phyloP scores from a whole-genome alignment of 1,140 invertebrate genomes.

The Bombus affinis region DNA sequence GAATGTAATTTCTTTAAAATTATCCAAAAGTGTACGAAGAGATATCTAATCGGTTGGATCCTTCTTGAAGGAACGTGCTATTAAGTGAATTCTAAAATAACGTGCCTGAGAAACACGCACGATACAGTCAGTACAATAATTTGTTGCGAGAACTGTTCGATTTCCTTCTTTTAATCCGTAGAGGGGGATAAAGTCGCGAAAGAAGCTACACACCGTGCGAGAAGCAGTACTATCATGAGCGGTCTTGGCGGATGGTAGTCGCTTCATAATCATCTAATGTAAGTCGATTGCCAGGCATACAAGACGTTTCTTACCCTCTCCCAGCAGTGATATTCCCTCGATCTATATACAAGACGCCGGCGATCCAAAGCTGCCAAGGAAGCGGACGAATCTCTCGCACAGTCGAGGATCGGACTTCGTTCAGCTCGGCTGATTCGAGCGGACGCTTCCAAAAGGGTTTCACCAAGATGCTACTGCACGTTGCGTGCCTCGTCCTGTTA shows the following conservation, averaged over 20 bases:
- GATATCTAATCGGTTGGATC: too few species aligned
- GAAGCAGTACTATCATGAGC: neutral
- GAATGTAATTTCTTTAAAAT: neutral
- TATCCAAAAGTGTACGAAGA: neutral
- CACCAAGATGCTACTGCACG: slow-evolving; percentile 3
- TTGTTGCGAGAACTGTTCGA: too few species aligned
- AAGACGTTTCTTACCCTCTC: slow-evolving; percentile 45
- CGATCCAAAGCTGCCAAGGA: slow-evolving; percentile 24
- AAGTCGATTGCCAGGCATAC: slow-evolving; percentile 30
- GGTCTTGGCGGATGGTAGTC: neutral
- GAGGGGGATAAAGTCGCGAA: neutral
- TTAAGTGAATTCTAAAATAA: neutral
- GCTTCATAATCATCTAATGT: slow-evolving; percentile 15
- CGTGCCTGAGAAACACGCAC: neutral
- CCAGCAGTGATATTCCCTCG: slow-evolving; percentile 22
- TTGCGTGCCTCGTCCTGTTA: neutral
- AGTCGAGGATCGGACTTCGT: slow-evolving; percentile 54
- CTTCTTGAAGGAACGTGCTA: neutral
- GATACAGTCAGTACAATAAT: neutral
- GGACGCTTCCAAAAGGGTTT: neutral
- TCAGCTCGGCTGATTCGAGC: slow-evolving; percentile 40
- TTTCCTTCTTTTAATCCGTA: neutral
- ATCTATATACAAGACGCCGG: slow-evolving; percentile 39
- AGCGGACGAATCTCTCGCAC: slow-evolving; percentile 37
- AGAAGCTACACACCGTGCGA: neutral